Evolutionary conservation across 37 sponge, comb jelly and placozoan species (phyloP).

Genomic region (Spongia lamella): DNA sequence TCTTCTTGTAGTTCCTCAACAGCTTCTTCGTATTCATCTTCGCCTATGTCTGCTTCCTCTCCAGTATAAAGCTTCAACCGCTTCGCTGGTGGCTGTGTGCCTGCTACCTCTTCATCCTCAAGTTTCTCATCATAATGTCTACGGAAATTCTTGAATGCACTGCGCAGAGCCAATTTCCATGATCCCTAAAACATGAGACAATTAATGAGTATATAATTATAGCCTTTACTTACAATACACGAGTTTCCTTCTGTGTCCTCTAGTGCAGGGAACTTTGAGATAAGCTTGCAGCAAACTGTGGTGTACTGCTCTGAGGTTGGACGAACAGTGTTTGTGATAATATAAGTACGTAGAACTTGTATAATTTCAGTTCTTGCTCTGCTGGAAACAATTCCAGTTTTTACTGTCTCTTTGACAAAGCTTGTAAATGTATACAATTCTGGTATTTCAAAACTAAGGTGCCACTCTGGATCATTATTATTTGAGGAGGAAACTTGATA

Average conservation of each 20-base stretch:
- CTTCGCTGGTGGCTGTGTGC: slow-evolving; percentile 6
- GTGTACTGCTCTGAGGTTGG: no score
- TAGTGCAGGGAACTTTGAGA: background rate
- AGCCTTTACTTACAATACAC: background rate
- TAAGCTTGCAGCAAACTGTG: background rate
- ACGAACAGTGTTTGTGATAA: background rate
- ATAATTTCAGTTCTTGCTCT: slow-evolving; percentile 1
- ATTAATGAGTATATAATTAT: background rate
- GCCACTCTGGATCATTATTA: background rate
- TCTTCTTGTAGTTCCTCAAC: no score
- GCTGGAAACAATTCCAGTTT: background rate
- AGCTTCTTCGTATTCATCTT: no score
- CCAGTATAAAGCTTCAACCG: background rate
- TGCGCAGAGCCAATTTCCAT: slow-evolving; percentile 9
- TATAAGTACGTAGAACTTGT: slow-evolving; percentile 3
- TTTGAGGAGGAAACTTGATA: no score
- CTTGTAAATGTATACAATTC: background rate
- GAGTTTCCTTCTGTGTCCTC: background rate
- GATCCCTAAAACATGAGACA: background rate
- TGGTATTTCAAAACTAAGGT: background rate
- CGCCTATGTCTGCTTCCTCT: no score
- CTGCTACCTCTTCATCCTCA: no score
- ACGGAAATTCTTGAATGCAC: slow-evolving; percentile 19
- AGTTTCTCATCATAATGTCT: background rate
- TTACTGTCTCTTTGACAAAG: background rate